Evolutionary conservation across 2,797 vertebrate genomes (phyloP), one percentile per base, ranked within the genome.

Genomic region (Clarias pachynema): DNA sequence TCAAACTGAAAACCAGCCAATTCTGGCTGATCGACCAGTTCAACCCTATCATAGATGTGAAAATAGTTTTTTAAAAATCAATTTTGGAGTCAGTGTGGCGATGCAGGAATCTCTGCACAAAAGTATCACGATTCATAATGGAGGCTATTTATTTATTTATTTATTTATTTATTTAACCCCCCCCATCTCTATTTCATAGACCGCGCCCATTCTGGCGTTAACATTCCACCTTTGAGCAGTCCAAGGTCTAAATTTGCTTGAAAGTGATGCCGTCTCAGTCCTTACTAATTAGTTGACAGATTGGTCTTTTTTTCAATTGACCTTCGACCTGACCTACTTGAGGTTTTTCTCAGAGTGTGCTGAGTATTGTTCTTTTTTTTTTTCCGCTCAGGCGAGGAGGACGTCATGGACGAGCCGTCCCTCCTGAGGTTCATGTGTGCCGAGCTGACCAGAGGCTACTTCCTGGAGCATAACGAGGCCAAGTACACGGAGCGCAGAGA

Each of bases 391-490:
- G 87, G 79, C 2, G 3, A 7, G 4, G 79, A 75, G 56, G 72
- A 86, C 20, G 6, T 69, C 20, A 4, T 69, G 89, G 59, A 91
- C 57, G 97, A 98, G 90, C 95, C 97, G 57, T 99, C 98, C 5
- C 89, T 99, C 90, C 90, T 97, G 57, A 96, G 95, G 87, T 99
- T 99, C 95, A 96, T 99, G 92, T 95, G 96, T 81, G 94, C 97
- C 24, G 98, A 99, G 91, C 95, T 99, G 89, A 99, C 98, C 82
- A 96, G 98, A 92, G 97, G 98, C 63, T 99, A 99, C 94, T 98
- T 99, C 94, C 97, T 99, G 90, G 98, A 99, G 90, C 97, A 98
- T 94, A 98, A 99, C 91, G 98, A 99, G 92, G 98, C 98, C 87
- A 98, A 99, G 92, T 99, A 98, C 91, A 99, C 96, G 0, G 98